Evolutionary conservation across 2,113 vertebrate genomes (phyloP).

Genomic region (Chaenogobius annularis): DNA sequence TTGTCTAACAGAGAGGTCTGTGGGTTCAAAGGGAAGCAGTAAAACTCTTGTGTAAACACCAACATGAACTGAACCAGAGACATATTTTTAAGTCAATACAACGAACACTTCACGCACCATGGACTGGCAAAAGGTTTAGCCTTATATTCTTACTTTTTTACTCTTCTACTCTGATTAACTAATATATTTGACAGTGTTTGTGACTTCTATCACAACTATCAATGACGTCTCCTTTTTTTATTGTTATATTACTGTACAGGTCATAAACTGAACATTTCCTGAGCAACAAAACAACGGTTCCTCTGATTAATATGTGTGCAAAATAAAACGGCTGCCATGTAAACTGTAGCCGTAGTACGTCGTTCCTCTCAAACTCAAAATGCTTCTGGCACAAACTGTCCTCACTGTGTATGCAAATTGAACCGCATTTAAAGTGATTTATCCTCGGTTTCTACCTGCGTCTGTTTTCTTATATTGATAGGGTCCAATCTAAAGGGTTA

Average conservation of each 20-base stretch:
- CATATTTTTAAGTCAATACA: background rate
- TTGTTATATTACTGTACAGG: background rate
- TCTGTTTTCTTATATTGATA: too few relatives aligned
- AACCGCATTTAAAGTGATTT: background rate
- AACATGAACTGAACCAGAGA: background rate
- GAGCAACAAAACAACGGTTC: background rate
- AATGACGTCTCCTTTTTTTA: background rate
- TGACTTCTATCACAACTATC: too few relatives aligned
- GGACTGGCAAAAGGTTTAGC: too few relatives aligned
- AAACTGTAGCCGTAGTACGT: background rate
- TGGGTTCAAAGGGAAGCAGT: background rate
- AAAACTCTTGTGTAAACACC: background rate
- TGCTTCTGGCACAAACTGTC: too few relatives aligned
- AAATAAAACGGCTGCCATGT: background rate
- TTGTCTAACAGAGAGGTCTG: background rate
- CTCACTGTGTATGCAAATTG: background rate
- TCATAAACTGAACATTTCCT: background rate
- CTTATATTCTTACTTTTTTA: too few relatives aligned
- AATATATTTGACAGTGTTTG: too few relatives aligned
- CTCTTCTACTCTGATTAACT: too few relatives aligned
- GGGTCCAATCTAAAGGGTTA: too few relatives aligned
- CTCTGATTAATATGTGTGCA: background rate
- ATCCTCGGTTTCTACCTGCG: background rate
- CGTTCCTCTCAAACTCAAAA: too few relatives aligned
- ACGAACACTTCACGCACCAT: background rate